These are phyloP conservation scores for Electrophaes corylata DNA, from an alignment of 2,888 invertebrate genomes.

Conservation along the genomic window DNA sequence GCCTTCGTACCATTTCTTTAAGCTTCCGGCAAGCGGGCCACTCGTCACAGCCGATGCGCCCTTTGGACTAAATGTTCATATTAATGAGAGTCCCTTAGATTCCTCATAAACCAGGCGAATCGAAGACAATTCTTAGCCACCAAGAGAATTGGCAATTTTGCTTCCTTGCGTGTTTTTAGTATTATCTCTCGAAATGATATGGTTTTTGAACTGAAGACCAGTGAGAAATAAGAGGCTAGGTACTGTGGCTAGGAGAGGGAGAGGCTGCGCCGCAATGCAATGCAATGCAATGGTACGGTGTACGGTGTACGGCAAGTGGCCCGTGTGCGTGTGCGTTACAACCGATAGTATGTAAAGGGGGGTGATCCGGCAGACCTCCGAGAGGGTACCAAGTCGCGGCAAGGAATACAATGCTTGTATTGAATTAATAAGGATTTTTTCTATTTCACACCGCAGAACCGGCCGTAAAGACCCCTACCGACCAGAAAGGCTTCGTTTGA, in stretches of 20 bases:
- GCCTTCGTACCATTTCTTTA: no score
- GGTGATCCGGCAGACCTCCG: constrained; percentile 13
- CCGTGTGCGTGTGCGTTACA: not conserved
- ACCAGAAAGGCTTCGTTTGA: constrained; percentile 56
- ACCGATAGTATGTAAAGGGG: not conserved
- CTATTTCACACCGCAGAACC: constrained; percentile 74
- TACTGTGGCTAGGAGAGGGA: no score
- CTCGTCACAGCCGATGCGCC: not conserved
- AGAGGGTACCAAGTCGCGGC: constrained; percentile 23
- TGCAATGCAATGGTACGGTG: not conserved
- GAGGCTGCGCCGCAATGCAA: no score
- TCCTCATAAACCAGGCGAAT: no score
- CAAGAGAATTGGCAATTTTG: no score
- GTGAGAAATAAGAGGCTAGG: no score
- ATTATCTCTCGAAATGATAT: no score
- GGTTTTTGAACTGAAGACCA: no score
- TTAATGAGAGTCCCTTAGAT: no score
- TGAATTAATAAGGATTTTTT: constrained; percentile 74
- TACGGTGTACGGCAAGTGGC: not conserved
- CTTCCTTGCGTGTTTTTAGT: no score
- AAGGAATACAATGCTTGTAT: constrained; percentile 34
- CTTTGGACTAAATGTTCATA: no score
- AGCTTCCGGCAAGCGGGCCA: not conserved
- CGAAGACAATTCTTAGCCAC: no score
- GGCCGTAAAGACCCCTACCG: constrained; percentile 67